Evolutionary conservation across 2,888 invertebrate species (phyloP).

Genomic region (Cheilosia impressa): DNA sequence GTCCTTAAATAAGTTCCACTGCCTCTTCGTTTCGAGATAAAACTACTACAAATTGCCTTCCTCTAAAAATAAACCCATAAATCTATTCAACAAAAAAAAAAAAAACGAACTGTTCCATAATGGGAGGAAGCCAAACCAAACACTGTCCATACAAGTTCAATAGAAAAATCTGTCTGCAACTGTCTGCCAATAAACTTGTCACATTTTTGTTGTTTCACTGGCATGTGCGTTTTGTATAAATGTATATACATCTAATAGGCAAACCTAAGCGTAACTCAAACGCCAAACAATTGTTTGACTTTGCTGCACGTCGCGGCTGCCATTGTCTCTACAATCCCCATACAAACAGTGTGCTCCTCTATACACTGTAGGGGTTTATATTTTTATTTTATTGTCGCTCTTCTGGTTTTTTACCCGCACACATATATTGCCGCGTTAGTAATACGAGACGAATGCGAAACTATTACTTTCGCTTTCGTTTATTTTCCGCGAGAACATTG

Average conservation of each 20-base stretch:
- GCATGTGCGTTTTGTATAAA: not conserved
- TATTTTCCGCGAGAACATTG: constrained; percentile 39
- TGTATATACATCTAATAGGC: too few relatives aligned
- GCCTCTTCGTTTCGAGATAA: not conserved
- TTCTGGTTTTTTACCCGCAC: constrained; percentile 12
- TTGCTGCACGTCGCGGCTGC: constrained; percentile 30
- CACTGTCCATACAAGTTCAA: constrained; percentile 36
- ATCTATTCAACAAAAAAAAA: constrained; percentile 22
- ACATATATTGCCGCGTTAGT: constrained; percentile 8
- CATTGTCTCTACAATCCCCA: constrained; percentile 12
- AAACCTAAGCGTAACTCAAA: constrained; percentile 22
- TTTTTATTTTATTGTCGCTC: constrained; percentile 24
- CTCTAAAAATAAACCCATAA: constrained; percentile 39
- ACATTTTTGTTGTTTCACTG: constrained; percentile 31
- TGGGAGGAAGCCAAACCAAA: not conserved
- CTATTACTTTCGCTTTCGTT: constrained; percentile 69
- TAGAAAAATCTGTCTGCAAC: constrained; percentile 52
- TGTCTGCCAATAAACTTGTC: constrained; percentile 71
- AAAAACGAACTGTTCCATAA: not conserved
- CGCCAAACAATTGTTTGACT: constrained; percentile 56
- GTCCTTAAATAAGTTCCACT: too few relatives aligned
- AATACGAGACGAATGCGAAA: constrained; percentile 56
- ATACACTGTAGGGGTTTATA: constrained; percentile 6
- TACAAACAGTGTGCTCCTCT: not conserved
- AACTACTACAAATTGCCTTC: not conserved